Evolutionary conservation across 2,113 vertebrate species (phyloP).

Genomic region (Furnarius figulus): DNA sequence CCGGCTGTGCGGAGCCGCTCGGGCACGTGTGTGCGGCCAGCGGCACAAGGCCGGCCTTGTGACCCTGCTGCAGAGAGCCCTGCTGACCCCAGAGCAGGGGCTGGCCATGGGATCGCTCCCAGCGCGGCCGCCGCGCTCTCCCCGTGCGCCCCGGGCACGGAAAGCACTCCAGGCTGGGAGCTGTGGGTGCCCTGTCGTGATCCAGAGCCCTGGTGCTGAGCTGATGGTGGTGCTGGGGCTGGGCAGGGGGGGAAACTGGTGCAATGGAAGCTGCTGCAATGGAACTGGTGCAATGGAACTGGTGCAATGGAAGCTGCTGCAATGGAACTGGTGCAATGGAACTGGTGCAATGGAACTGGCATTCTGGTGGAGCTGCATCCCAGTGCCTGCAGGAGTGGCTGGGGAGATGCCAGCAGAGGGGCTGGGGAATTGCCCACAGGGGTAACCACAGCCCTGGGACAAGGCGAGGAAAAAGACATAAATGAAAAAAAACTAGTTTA

Average conservation of each 20-base stretch:
- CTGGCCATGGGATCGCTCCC: accelerated
- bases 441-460: background rate
- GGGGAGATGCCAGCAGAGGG: background rate
- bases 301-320: accelerated
- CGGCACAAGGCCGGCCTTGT: background rate
- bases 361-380: background rate
- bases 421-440: background rate
- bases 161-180: background rate
- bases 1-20: accelerated
- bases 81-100: background rate
- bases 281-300: accelerated
- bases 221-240: background rate
- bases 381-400: background rate
- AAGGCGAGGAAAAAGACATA: background rate
- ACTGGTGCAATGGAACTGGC: accelerated
- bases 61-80: accelerated
- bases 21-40: background rate
- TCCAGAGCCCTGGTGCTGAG: accelerated
- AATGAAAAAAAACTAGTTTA: background rate
- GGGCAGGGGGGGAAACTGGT: accelerated
- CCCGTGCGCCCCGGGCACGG: background rate
- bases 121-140: background rate
- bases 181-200: accelerated
- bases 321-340: accelerated
- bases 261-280: accelerated